Conservation (phyloP, 2,797 vertebrate genomes). For the Geotrypetes seraphini region DNA sequence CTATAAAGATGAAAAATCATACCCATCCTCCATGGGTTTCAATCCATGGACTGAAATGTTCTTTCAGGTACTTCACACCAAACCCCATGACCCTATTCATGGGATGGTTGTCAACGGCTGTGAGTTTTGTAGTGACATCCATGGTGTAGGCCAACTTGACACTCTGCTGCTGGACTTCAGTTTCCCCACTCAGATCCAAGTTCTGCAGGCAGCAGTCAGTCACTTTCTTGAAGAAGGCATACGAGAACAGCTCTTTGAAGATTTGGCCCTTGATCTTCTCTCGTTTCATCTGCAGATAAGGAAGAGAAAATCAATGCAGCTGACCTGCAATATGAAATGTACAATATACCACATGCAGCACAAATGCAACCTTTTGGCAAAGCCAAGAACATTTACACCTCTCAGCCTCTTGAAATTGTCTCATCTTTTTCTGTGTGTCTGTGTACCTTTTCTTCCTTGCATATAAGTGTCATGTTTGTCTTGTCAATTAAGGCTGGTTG, state of each 20-base stretch:
- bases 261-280: conserved; percentile 10
- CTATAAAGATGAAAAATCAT: conserved; percentile 10
- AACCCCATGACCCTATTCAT: conserved; percentile 57
- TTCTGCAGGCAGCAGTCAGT: conserved; percentile 34
- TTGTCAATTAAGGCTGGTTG: too few relatives aligned
- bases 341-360: too few relatives aligned
- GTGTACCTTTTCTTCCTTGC: too few relatives aligned
- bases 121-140: conserved; percentile 61
- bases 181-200: conserved; percentile 13
- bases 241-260: conserved; percentile 35
- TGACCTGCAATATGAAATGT: too few relatives aligned
- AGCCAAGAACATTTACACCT: too few relatives aligned
- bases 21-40: conserved; percentile 66
- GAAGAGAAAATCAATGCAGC: too few relatives aligned
- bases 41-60: conserved; percentile 58
- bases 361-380: too few relatives aligned
- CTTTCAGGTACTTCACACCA: conserved; percentile 63
- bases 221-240: conserved; percentile 47
- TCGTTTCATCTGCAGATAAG: conserved; percentile 39
- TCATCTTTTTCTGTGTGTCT: too few relatives aligned
- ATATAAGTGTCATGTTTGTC: too few relatives aligned
- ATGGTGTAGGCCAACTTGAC: conserved; percentile 60
- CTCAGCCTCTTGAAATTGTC: too few relatives aligned
- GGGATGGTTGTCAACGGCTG: conserved; percentile 49
- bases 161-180: conserved; percentile 10